Base-by-base conservation (phyloP, 2,113 vertebrate species). In the Tinamus guttatus region DNA sequence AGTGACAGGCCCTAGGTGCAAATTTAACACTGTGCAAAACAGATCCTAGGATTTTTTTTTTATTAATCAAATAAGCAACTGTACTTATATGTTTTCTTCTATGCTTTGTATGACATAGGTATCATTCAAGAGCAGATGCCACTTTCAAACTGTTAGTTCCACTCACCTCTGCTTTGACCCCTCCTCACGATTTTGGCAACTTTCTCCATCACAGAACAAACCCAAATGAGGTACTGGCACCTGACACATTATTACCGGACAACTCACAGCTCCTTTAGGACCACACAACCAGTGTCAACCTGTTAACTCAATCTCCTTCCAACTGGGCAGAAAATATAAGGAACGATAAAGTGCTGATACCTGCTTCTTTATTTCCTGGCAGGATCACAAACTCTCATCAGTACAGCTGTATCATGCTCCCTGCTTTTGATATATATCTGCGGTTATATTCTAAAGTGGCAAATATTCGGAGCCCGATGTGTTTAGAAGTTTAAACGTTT, bases 131-230 rank as follows among this genome's bases (percentile, higher is more conserved):
- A 63, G 3, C 30, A 45, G 18, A 0, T 0, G 7, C 19, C 40
- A 41, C 27, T 58, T 83, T 38, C 54, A 75, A 9, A 36, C 6
- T 13, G 7, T 34, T 58, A 32, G 41, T 20, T 20, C 24, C 51
- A 28, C 34, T 9, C 18, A 36, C 28, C 62, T 64, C 49, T 38
- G 6, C 56, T 1, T 0, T 7, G 36, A 62, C 58, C 21, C 10
- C 7, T 59, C n/a, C 56, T 68, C 24, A 45, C 36, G 40, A 25
- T 41, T 38, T 16, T 8, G 70, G 45, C 91, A 74, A 52, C 30
- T 40, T 19, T 84, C 28, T 43, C 45, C 22, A 7, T 0, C 16
- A 18, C 16, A 32, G 0, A 36, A 67, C 27, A 85, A 80, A 54
- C 52, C 71, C 75, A 54, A 19, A 36, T 60, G 76, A 89, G n/a